A percentile compares a stretch with the other conserved stretches of the same genome.
These are phyloP conservation scores for Folsomia manolachei DNA, from an alignment of 2,888 invertebrate species.

Conservation along the genomic window DNA sequence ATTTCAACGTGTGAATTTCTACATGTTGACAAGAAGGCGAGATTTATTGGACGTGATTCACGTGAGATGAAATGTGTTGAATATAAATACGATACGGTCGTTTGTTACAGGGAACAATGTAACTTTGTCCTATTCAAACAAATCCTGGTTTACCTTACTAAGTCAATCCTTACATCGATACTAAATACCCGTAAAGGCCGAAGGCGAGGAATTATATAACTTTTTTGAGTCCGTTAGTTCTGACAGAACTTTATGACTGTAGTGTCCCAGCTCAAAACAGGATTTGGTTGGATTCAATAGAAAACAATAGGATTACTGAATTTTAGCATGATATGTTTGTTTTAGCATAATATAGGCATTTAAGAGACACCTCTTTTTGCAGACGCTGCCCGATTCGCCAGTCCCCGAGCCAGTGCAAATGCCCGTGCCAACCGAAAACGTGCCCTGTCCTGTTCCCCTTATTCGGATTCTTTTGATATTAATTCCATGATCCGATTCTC, in stretches of 20 bases:
- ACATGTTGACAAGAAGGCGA: conserved; percentile 19
- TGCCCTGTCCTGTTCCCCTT: conserved; percentile 84
- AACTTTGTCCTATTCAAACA: not conserved
- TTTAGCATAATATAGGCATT: not conserved
- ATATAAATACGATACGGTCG: not conserved
- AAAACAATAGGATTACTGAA: not conserved
- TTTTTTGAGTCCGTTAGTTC: not conserved
- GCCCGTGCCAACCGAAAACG: conserved; percentile 77
- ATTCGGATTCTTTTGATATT: conserved; percentile 92
- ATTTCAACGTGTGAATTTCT: conserved; percentile 17
- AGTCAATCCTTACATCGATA: not conserved
- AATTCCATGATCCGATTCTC: conserved; percentile 94
- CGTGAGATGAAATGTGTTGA: not conserved
- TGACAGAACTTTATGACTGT: too few species aligned
- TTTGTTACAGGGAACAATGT: not conserved
- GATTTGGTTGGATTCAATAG: not conserved
- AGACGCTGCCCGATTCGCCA: conserved; percentile 65
- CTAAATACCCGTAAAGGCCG: not conserved
- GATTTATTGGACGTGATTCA: conserved; percentile 14
- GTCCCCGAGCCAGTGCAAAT: conserved; percentile 61
- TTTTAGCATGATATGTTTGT: not conserved
- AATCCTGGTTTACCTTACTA: not conserved
- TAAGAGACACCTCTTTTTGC: conserved; percentile 25
- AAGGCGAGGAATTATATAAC: too few species aligned
- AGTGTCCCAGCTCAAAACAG: not conserved